Percentiles rank a stretch among this genome's conserved stretches.
These are phyloP conservation scores for Drosophila eohydei DNA, from an alignment of 2,888 invertebrate genomes.

Conservation along the genomic window DNA sequence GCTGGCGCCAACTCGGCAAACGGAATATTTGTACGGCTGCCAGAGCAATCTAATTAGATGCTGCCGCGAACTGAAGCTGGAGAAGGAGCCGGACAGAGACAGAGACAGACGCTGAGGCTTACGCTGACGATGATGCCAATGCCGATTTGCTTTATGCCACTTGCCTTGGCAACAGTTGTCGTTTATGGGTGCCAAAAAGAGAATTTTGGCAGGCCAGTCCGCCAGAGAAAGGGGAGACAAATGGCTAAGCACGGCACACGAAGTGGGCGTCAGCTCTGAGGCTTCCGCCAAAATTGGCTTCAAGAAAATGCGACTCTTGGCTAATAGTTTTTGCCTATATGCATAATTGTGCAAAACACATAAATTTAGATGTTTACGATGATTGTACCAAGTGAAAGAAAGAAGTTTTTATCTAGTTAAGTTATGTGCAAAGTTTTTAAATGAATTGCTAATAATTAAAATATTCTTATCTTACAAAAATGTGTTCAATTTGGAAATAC, in stretches of 20 bases:
- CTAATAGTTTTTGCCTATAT: conserved; percentile 58
- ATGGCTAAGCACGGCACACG: conserved; percentile 4
- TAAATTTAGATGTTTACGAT: conserved; percentile 59
- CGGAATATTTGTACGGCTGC: conserved; percentile 42
- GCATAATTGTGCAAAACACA: conserved; percentile 74
- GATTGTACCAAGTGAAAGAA: not conserved
- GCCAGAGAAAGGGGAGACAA: conserved; percentile 17
- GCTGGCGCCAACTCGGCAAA: conserved; percentile 38
- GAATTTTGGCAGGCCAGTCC: conserved; percentile 62
- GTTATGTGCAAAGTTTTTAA: too few relatives aligned
- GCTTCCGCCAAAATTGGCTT: conserved; percentile 41
- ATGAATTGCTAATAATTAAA: not conserved
- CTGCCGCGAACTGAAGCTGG: conserved; percentile 30
- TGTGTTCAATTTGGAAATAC: too few relatives aligned
- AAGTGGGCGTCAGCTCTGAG: conserved; percentile 6
- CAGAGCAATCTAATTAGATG: conserved; percentile 72
- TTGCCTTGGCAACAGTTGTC: conserved; percentile 76
- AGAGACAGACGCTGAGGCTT: conserved; percentile 16
- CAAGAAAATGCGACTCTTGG: conserved; percentile 46
- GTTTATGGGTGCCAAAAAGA: conserved; percentile 72
- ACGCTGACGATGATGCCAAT: conserved; percentile 53
- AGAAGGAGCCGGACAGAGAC: not conserved
- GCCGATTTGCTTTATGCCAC: conserved; percentile 73
- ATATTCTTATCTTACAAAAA: too few relatives aligned
- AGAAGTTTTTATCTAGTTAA: too few relatives aligned